Base-by-base conservation (phyloP, 2,797 vertebrate genomes). In the Leptodactylus fallax region DNA sequence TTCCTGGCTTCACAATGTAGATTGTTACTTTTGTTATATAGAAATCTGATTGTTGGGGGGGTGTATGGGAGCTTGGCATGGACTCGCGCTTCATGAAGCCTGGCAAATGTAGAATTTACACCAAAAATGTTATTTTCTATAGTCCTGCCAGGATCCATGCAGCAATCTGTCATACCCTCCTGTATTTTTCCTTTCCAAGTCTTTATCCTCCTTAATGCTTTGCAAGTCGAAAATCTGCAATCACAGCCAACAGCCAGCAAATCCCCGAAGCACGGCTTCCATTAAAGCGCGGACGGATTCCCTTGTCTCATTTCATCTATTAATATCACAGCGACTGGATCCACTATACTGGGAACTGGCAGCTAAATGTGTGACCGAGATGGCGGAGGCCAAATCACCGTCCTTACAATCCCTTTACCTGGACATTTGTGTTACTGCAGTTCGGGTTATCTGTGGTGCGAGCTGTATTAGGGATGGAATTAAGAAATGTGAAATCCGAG, bases 161-260 rank as follows among this genome's bases (percentile, higher is more conserved):
- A 21, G 80, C 67, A 79, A 86, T 89, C 88, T 78, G 83, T 69
- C 60, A 10, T 61, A 49, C 69, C 53, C 79, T 85, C 10, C 83
- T 67, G 56, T 84, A 76, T 47, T 76, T 85, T 85, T 23, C 47
- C 49, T 78, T 78, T 72, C 27, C 80, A 89, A 89, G 53, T 89
- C 87, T 78, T 89, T 86, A 89, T 89, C 87, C 83, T 67, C 10
- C 69, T 77, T 85, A 86, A 84, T 71, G 36, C 87, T 84, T 58
- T 79, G 53, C 61, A 79, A 86, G 79, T 81, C 16, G 71, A 65
- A 86, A 82, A 86, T 78, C 88, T 86, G 79, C 88, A 86, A n/a
- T 79, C 83, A 49, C 47, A 67, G 83, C 87, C 83, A 86, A 89
- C 71, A 49, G 69, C 83, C 80, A 76, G 87, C 49, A 81, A 89